A percentile compares a stretch with the other conserved stretches of the same genome.
Conservation (phyloP, 2,797 vertebrate genomes). For the Squalus acanthias region DNA sequence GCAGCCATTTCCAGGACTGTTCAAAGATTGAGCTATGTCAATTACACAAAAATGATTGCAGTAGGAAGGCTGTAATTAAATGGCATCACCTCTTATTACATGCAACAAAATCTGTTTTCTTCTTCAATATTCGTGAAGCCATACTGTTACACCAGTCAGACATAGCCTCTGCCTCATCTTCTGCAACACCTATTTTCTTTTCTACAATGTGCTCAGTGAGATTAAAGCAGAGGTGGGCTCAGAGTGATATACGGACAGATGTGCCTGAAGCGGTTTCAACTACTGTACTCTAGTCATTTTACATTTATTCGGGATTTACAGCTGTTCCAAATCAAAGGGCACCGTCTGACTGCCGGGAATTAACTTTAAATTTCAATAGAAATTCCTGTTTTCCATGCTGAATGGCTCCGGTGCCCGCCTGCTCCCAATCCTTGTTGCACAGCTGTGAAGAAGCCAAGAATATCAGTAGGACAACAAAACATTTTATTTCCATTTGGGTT, state of each 20-base stretch:
- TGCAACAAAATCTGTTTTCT: conserved; percentile 78
- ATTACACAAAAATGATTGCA: conserved; percentile 93
- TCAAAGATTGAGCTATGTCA: conserved; percentile 86
- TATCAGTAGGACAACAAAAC: background rate
- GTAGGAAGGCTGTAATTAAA: conserved; percentile 93
- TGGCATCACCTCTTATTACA: conserved; percentile 77
- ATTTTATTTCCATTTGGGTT: background rate
- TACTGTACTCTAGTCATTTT: background rate
- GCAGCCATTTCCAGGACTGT: conserved; percentile 95
- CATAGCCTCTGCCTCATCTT: conserved; percentile 47
- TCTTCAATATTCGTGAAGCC: conserved; percentile 73
- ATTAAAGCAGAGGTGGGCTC: background rate
- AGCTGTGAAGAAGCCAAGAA: background rate
- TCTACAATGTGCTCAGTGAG: background rate
- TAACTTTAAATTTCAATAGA: background rate
- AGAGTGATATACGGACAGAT: background rate
- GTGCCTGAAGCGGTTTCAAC: background rate
- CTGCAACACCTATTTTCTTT: conserved; percentile 30
- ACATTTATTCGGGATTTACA: conserved; percentile 17
- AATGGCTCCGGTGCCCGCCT: background rate
- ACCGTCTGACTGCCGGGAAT: background rate
- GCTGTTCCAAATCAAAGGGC: conserved; percentile 33
- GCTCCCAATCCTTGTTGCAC: background rate
- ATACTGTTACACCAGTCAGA: conserved; percentile 43
- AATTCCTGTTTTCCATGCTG: background rate